These are phyloP conservation scores for Cylindroiulus punctatus DNA, from an alignment of 2,888 invertebrate genomes.

Conservation along the genomic window DNA sequence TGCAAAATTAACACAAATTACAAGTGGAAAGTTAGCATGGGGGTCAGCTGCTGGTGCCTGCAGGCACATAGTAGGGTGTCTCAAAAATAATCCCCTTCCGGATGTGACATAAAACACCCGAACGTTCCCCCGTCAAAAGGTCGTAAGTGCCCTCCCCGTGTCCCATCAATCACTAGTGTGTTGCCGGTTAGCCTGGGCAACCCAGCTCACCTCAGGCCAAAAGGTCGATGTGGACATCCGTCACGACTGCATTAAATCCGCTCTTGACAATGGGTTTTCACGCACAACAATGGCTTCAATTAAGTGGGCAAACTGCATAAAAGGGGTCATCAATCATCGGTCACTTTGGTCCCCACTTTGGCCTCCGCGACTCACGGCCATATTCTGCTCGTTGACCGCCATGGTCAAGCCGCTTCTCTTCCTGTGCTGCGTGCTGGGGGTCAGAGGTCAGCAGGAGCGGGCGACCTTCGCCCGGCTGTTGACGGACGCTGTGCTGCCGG, in stretches of 20 bases:
- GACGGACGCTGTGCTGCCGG: neutral
- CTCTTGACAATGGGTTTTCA: neutral
- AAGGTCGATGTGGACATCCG: neutral
- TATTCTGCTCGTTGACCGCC: neutral
- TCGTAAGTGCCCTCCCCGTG: neutral
- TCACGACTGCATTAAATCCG: neutral
- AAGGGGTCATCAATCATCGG: neutral
- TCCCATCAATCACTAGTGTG: neutral
- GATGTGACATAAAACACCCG: too few species aligned
- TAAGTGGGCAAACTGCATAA: neutral
- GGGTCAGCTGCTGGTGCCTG: too few species aligned
- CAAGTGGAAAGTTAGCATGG: too few species aligned
- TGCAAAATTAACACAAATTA: too few species aligned
- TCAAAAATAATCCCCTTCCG: neutral
- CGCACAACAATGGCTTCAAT: neutral
- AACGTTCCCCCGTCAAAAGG: too few species aligned
- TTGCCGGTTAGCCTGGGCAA: too few species aligned
- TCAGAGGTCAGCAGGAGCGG: neutral
- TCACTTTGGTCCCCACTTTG: neutral
- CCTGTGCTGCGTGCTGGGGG: neutral
- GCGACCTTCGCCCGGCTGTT: neutral
- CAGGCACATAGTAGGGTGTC: too few species aligned
- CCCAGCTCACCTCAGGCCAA: neutral
- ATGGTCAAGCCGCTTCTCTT: neutral
- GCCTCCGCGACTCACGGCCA: neutral